Conservation (phyloP, 2,797 vertebrate genomes). For the Hypotaenidia okinawae region DNA sequence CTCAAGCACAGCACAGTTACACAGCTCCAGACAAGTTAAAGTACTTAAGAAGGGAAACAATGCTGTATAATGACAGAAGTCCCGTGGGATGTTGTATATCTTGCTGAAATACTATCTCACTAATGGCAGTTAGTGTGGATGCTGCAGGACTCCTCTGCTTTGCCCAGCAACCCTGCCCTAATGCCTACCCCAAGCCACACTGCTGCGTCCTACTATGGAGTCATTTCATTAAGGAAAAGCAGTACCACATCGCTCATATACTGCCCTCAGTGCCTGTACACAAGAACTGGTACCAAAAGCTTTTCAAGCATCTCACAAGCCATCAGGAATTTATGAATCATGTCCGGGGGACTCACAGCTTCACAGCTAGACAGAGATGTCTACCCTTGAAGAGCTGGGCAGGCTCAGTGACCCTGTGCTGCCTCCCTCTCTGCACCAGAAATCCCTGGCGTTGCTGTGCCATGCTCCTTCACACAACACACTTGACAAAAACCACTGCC, state of each 20-base stretch:
- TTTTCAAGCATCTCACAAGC: background rate
- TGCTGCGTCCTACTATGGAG: background rate
- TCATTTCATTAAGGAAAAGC: background rate
- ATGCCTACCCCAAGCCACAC: rapidly evolving
- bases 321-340: background rate
- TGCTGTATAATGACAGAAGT: background rate
- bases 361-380: rapidly evolving
- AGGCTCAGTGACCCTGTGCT: background rate
- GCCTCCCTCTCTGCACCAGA: background rate
- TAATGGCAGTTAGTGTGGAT: background rate
- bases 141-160: background rate
- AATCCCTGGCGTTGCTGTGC: background rate
- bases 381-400: background rate
- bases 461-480: background rate
- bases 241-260: background rate
- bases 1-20: background rate
- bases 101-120: background rate
- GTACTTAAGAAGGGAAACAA: background rate
- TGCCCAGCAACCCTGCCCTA: background rate
- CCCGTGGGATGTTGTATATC: background rate
- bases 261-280: rapidly evolving
- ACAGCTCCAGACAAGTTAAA: background rate
- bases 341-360: background rate
- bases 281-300: background rate
- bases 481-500: background rate